Conservation (phyloP, 2,797 vertebrate genomes). For the Phalloptychus januarius region DNA sequence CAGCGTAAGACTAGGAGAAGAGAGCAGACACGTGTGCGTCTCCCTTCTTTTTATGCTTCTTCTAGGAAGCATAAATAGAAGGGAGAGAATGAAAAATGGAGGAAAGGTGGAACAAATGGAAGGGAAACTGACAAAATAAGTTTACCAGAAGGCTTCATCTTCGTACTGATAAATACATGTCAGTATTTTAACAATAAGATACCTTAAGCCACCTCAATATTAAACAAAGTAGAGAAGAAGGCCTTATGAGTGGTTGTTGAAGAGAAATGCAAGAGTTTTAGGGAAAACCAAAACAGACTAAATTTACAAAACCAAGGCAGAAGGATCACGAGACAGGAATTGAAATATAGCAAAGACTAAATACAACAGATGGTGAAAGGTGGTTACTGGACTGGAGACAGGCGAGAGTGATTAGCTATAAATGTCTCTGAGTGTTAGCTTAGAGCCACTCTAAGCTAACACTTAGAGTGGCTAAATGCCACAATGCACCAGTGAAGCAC, state of each 20-base stretch:
- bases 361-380: not conserved
- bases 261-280: not conserved
- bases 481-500: not conserved
- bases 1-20: too few species aligned
- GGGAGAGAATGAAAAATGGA: conserved; percentile 37
- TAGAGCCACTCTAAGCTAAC: too few species aligned
- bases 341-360: not conserved
- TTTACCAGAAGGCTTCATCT: not conserved
- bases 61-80: not conserved
- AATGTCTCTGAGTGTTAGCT: not conserved
- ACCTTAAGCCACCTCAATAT: not conserved
- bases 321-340: too few species aligned
- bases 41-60: conserved; percentile 59
- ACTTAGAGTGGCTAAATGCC: not conserved
- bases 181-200: not conserved
- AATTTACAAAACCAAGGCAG: not conserved
- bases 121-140: too few species aligned
- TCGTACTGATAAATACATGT: not conserved
- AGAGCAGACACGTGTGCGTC: conserved; percentile 42
- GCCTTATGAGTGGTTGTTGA: too few species aligned
- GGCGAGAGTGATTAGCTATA: too few species aligned
- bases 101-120: conserved; percentile 28
- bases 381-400: not conserved
- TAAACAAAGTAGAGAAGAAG: not conserved
- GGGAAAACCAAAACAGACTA: not conserved